A percentile compares a stretch with the other conserved stretches of the same genome.
phyloP scores from a whole-genome alignment of 2,113 vertebrate genomes.

The Ranitomeya variabilis region DNA sequence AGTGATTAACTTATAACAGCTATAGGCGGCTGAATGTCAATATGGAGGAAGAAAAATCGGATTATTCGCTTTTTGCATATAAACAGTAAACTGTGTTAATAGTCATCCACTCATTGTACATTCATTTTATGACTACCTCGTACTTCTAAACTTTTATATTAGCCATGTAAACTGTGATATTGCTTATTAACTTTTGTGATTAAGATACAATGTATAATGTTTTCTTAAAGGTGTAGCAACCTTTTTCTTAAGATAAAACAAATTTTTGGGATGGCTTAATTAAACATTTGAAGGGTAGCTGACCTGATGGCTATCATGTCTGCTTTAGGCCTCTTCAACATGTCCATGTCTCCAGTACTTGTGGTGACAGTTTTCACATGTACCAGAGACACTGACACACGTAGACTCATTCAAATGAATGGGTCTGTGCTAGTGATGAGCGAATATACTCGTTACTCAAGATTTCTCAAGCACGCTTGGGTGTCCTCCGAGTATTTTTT shows the following conservation, averaged over 20 bases:
- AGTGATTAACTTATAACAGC: not conserved
- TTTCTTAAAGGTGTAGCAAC: not conserved
- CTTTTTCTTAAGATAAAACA: not conserved
- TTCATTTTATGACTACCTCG: not conserved
- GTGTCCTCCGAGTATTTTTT: too few relatives aligned
- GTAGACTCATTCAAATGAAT: too few relatives aligned
- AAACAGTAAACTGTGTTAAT: not conserved
- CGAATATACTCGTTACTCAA: too few relatives aligned
- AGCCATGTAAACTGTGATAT: not conserved
- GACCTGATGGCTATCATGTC: not conserved
- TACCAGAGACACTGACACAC: too few relatives aligned
- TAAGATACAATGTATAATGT: not conserved
- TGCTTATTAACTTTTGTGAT: not conserved
- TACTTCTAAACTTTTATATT: not conserved
- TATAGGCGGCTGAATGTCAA: not conserved
- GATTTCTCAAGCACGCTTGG: too few relatives aligned
- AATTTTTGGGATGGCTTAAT: not conserved
- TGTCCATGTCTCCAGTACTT: too few relatives aligned
- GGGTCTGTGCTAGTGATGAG: too few relatives aligned
- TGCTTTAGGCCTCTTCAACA: not conserved
- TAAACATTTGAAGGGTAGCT: not conserved
- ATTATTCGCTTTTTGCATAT: not conserved
- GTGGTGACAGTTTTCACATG: too few relatives aligned
- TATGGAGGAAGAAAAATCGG: not conserved
- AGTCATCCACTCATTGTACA: not conserved